Conservation (phyloP, 2,888 invertebrate species). For the Adelphocoris suturalis region DNA sequence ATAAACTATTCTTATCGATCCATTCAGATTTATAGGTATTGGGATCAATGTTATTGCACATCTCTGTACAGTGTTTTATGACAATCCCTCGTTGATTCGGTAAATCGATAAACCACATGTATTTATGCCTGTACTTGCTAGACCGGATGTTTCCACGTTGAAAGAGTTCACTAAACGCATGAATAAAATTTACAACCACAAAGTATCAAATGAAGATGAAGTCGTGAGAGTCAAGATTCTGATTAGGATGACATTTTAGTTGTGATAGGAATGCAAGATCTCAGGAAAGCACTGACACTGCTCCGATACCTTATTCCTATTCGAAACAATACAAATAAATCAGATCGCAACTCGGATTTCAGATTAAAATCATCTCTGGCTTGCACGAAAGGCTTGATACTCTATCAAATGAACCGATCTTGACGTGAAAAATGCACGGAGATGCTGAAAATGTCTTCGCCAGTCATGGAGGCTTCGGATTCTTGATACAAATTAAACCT, state of each 20-base stretch:
- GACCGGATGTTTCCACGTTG: too few species aligned
- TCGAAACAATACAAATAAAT: neutral
- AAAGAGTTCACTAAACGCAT: constrained; percentile 12
- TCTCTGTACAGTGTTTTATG: too few species aligned
- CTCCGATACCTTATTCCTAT: constrained; percentile 7
- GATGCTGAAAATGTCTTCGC: neutral
- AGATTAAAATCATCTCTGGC: constrained; percentile 10
- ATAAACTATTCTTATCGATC: too few species aligned
- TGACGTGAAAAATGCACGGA: constrained; percentile 18
- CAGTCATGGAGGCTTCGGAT: constrained; percentile 2
- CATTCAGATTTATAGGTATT: too few species aligned
- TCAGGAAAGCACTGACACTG: neutral
- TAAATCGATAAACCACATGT: too few species aligned
- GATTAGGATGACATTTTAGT: constrained; percentile 40
- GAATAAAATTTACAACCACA: neutral
- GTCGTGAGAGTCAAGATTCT: constrained; percentile 18
- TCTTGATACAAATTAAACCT: constrained; percentile 23
- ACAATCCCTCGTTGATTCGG: too few species aligned
- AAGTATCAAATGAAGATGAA: constrained; percentile 13
- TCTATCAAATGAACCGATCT: constrained; percentile 46
- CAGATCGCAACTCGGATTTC: constrained; percentile 35
- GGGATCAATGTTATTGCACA: too few species aligned
- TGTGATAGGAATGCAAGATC: constrained; percentile 44
- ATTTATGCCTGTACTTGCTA: too few species aligned
- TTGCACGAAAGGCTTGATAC: constrained; percentile 1